phyloP scores from a whole-genome alignment of 2,797 vertebrate genomes.

The Pachyuromys duprasi region DNA sequence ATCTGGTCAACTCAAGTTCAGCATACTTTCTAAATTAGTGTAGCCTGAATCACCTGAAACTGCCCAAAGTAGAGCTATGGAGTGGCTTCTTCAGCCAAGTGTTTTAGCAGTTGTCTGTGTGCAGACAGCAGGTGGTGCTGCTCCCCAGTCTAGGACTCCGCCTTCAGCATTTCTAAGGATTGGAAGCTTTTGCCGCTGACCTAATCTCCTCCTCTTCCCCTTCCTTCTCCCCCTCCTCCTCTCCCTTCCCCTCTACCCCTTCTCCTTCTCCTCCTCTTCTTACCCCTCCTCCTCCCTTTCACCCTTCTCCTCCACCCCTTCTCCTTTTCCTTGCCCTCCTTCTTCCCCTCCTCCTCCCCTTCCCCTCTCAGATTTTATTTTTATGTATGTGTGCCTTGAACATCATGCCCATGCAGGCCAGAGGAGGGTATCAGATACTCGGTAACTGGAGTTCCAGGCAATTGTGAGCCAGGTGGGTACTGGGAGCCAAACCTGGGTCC shows the following conservation, averaged over 20 bases:
- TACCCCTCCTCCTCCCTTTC: background rate
- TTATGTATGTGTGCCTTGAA: background rate
- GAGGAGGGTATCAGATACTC: background rate
- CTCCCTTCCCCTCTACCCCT: rapidly evolving
- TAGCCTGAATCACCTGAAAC: background rate
- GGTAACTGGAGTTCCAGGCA: background rate
- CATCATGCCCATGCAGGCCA: background rate
- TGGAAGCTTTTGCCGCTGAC: rapidly evolving
- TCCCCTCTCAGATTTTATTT: background rate
- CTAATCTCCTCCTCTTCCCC: too few relatives aligned
- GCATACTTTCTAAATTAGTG: background rate
- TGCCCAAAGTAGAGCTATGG: background rate
- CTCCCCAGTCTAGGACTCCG: background rate
- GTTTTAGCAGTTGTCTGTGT: background rate
- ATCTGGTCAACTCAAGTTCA: background rate
- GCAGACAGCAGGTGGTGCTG: background rate
- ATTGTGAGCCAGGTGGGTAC: too few relatives aligned
- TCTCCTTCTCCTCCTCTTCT: background rate
- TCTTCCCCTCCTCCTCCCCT: too few relatives aligned
- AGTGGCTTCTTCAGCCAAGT: background rate
- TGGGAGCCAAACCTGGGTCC: background rate
- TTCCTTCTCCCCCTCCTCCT: background rate
- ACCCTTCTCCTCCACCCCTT: background rate
- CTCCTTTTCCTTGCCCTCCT: background rate
- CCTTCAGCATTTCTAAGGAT: background rate